Percentiles rank a stretch among this genome's conserved stretches.
Conservation (phyloP, 1,140 invertebrate species). For the Cyclina sinensis region DNA sequence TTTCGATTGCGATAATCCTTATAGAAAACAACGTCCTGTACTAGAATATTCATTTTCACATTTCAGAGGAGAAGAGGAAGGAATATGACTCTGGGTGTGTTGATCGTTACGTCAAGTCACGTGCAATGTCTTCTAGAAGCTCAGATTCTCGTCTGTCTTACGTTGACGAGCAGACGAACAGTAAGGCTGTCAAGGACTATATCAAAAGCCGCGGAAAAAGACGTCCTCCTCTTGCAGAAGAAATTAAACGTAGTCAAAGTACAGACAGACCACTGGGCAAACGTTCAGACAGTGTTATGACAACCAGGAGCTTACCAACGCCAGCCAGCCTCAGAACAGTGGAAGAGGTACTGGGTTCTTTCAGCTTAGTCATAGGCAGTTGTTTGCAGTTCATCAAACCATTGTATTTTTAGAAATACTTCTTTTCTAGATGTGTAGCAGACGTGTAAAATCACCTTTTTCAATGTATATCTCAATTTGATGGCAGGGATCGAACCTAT, state of each 20-base stretch:
- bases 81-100: slow-evolving; percentile 68
- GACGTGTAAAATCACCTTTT: too few relatives aligned
- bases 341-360: slow-evolving; percentile 79
- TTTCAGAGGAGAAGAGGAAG: slow-evolving; percentile 70
- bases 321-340: slow-evolving; percentile 70
- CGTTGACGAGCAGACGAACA: slow-evolving; percentile 66
- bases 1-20: too few relatives aligned
- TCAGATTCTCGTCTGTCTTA: slow-evolving; percentile 69
- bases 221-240: slow-evolving; percentile 51
- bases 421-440: too few relatives aligned
- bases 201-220: slow-evolving; percentile 70
- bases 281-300: slow-evolving; percentile 70
- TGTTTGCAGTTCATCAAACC: too few relatives aligned
- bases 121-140: slow-evolving; percentile 54
- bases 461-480: too few relatives aligned
- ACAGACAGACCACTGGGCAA: slow-evolving; percentile 66
- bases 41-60: neutral
- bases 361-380: too few relatives aligned
- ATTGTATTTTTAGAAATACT: too few relatives aligned
- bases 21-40: too few relatives aligned
- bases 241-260: slow-evolving; percentile 66
- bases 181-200: slow-evolving; percentile 65
- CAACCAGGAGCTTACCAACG: slow-evolving; percentile 74
- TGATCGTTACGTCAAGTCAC: slow-evolving; percentile 66
- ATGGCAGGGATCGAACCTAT: too few relatives aligned